Conservation (phyloP, 1,140 invertebrate genomes). For the Nomia melanderi region DNA sequence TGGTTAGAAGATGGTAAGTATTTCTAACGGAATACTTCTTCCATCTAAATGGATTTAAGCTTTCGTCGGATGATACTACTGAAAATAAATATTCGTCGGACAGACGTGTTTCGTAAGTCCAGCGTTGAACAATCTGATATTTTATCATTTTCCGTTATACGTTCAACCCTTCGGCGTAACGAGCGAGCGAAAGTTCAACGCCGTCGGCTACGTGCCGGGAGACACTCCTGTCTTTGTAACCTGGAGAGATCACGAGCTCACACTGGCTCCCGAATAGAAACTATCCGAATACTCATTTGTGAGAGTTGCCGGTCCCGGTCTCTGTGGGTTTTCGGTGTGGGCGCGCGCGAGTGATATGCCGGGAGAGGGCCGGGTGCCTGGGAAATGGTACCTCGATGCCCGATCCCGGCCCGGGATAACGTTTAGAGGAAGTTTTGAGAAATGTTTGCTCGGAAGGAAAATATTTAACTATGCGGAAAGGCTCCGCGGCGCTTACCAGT, state of each 20-base stretch:
- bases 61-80: too few relatives aligned
- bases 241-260: background rate
- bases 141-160: background rate
- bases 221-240: background rate
- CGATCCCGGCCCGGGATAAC: background rate
- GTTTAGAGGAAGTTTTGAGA: background rate
- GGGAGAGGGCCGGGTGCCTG: background rate
- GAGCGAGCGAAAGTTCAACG: background rate
- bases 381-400: conserved; percentile 3
- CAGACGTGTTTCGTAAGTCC: too few relatives aligned
- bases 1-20: too few relatives aligned
- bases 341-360: background rate
- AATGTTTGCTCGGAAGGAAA: conserved; percentile 9
- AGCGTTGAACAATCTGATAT: conserved; percentile 1
- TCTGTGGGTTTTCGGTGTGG: background rate
- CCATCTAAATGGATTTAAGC: too few relatives aligned
- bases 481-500: background rate
- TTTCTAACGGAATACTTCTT: too few relatives aligned
- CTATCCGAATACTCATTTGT: conserved; percentile 1
- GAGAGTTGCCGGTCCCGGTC: background rate
- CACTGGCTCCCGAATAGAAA: background rate
- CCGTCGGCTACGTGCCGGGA: background rate
- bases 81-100: too few relatives aligned
- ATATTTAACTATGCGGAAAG: background rate
- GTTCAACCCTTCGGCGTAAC: background rate